Base-by-base conservation (phyloP, 2,113 vertebrate species). In the Chionis minor region DNA sequence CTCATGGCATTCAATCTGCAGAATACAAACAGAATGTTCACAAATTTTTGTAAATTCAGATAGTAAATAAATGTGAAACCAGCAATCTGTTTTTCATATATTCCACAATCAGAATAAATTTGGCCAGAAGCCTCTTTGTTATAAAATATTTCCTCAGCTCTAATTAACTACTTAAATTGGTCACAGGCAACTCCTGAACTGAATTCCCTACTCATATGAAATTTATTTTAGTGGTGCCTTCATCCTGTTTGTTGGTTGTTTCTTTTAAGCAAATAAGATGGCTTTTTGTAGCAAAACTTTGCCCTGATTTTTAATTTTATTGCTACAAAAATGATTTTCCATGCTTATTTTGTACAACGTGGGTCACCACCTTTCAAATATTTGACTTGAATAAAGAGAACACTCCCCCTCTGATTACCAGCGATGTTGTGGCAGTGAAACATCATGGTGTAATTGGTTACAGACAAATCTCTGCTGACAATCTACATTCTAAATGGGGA, bases 101-200 rank as follows among this genome's bases (percentile, higher is more conserved):
- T 90, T 90, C 30, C 21, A 44, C 27, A 51, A 58, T 35, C 35
- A 45, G 35, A 80, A 87, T 55, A 86, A 89, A 86, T 83, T 66
- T 83, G 54, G 18, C 32, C 83, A 78, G 55, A 80, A 92, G 42
- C 3, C 27, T 86, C 91, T 90, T 73, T 15, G 6, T 26, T 83
- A 40, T 33, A 80, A 82, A 94, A 73, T 90, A 96, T 95, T 97
- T 97, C 55, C 96, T 96, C 93, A 96, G 95, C 94, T 96, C 94
- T 95, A 95, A 84, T 96, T 93, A 96, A 79, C 32, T 80, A 73
- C 35, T 80, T 62, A 75, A 14, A 65, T 17, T 54, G n/a, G n/a
- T 92, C 91, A 91, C 40, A 92, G 78, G 27, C 66, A 97, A 86
- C 47, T 81, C 77, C 65, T 84, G 61, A 83, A 88, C 74, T 92